phyloP scores from a whole-genome alignment of 2,888 invertebrate genomes.

The Sclerodermus sp. region DNA sequence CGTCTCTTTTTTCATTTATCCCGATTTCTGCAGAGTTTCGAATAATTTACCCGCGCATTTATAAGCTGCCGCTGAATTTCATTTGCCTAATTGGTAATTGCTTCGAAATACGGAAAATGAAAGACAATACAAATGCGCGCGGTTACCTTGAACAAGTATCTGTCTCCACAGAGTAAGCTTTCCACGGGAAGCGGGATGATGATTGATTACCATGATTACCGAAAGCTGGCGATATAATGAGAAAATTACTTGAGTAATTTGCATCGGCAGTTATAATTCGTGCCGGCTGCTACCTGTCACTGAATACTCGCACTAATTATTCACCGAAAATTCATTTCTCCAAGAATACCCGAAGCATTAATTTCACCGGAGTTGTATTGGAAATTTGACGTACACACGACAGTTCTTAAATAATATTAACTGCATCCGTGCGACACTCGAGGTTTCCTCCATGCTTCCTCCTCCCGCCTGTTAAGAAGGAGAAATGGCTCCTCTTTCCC shows the following conservation, averaged over 20 bases:
- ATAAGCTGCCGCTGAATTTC: constrained; percentile 9
- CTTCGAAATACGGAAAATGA: constrained; percentile 4
- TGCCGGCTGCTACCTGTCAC: constrained; percentile 1
- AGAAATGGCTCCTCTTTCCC: no score
- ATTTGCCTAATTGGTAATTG: constrained; percentile 12
- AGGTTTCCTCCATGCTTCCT: no score
- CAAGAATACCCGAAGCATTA: no score
- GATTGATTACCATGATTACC: constrained; percentile 25
- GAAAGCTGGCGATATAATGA: constrained; percentile 14
- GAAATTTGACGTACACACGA: no score
- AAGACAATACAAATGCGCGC: constrained; percentile 4
- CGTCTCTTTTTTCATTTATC: no score
- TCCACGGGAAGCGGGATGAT: constrained; percentile 7
- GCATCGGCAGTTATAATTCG: constrained; percentile 17
- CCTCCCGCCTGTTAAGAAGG: no score
- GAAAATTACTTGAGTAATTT: constrained; percentile 29
- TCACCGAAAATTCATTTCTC: no score
- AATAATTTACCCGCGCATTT: constrained; percentile 12
- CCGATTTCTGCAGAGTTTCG: background rate
- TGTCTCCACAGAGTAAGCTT: constrained; percentile 7
- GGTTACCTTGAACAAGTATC: background rate
- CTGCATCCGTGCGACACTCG: no score
- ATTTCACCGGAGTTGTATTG: no score
- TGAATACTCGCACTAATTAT: no score
- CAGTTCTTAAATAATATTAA: no score